Evolutionary conservation across 1,140 invertebrate genomes (phyloP), one percentile per base, ranked within the genome.

Genomic region (Cydia fagiglandana): DNA sequence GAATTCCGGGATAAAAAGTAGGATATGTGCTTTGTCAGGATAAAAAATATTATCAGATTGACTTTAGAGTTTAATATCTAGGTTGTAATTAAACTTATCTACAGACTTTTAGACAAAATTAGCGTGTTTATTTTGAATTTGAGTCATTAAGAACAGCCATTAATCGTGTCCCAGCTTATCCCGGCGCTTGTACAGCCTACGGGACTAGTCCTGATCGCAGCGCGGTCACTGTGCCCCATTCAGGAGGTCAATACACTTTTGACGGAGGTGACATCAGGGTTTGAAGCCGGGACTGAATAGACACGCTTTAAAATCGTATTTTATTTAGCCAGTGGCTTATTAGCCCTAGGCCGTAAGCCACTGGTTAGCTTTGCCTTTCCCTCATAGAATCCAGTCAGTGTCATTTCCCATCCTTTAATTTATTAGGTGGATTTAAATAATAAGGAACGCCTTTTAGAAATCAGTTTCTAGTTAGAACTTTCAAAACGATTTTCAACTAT

Each of bases 131-230:
- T 68, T 68, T 68, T 68, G 38, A 68, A 68, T 68, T 68, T 68
- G 64, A 30, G 64, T 17, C 64, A 68, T 68, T 68, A 68, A n/a
- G n/a, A 24, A 13, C 13, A 38, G 30, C 6, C 24, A 68, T 68
- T 68, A 68, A 68, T 68, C 30, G 64, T 61, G 56, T 34, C 64
- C 64, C 64, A 20, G 64, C 24, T 68, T 68, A 68, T 68, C 64
- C 30, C 24, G 30, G 24, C 5, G 12, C 64, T 30, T 68, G 64
- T 24, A 38, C 64, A 68, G 15, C 30, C 64, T 68, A 17, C 64
- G 17, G 64, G 64, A 68, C 64, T 24, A 20, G 64, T 61, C 56
- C 56, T 61, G 20, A 20, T 61, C 56, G 20, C 45, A 13, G 13
- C 56, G 56, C 20, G 56, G 56, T 61, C 56, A 61, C 56, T n/a